Evolutionary conservation across 2,113 vertebrate species (phyloP), one percentile per base, ranked within the genome.

Genomic region (Anoura caudifer): DNA sequence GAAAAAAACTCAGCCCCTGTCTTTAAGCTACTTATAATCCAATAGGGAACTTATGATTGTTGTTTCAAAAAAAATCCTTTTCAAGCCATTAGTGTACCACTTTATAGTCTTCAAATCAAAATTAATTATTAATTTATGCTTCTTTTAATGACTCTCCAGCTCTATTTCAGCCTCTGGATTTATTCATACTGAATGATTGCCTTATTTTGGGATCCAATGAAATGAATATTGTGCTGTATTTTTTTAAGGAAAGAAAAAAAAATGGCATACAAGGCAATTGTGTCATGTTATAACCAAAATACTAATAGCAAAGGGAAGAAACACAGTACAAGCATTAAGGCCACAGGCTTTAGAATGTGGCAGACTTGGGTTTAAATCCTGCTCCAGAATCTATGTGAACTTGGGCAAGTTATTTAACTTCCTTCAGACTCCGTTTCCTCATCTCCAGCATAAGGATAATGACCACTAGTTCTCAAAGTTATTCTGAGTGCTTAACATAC

Each of bases 71-170:
- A 75, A 67, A 92, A 54, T 79, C 50, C 45, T 41, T 24, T 82
- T 61, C 20, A 91, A 91, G 47, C 7, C 16, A n/a, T 80, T 82
- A 79, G 8, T 84, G 3, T 83, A 20, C 75, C 41, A 72, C 16
- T 65, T 88, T 77, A 91, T 6, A 82, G 38, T 73, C 22, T 88
- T 93, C 86, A 84, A 94, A 90, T 70, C 15, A 70, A 93, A 96
- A 76, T 56, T 59, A 52, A 75, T 81, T 93, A 97, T 65, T 87
- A 92, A 81, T 88, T 72, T 45, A 59, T 9, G 76, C 31, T 97
- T 85, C 80, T 92, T 90, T 43, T 76, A 96, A 88, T 77, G 80
- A 33, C 61, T 86, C 61, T 87, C 52, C 47, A 70, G 67, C 65
- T 80, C 50, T 65, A 72, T 45, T 73, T 69, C 65, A 45, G 76